Evolutionary conservation across 1,140 invertebrate species (phyloP).

Genomic region (Globodera rostochiensis): DNA sequence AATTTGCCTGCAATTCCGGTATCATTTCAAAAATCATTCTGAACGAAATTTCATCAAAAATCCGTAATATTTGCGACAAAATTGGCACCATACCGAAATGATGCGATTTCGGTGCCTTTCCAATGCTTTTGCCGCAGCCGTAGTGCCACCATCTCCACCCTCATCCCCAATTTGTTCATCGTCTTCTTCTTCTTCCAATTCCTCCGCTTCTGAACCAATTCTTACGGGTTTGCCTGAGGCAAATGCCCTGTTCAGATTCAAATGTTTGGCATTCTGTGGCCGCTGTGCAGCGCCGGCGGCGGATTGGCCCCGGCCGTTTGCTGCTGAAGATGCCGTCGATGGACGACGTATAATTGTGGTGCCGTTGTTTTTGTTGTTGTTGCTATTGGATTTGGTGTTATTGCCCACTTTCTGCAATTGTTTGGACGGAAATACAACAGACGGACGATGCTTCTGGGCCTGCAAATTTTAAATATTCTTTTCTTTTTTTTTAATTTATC

Average conservation of each 20-base stretch:
- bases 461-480: not conserved
- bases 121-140: not conserved
- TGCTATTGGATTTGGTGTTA: too few relatives aligned
- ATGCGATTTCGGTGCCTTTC: constrained; percentile 9
- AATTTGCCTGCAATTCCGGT: too few relatives aligned
- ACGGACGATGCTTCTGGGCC: not conserved
- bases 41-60: constrained; percentile 15
- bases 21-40: too few relatives aligned
- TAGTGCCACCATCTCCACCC: not conserved
- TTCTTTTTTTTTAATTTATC: not conserved
- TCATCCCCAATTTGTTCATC: not conserved
- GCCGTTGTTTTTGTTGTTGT: too few relatives aligned
- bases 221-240: not conserved
- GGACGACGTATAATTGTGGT: not conserved
- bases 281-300: not conserved
- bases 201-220: not conserved
- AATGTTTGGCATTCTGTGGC: not conserved
- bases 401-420: not conserved
- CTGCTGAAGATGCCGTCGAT: not conserved
- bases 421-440: not conserved
- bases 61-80: not conserved
- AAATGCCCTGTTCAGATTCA: not conserved
- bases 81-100: not conserved
- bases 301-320: not conserved
- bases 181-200: not conserved